Percentiles rank a stretch among this genome's conserved stretches.
phyloP scores from a whole-genome alignment of 1,140 invertebrate species.

The Drosophila erecta region DNA sequence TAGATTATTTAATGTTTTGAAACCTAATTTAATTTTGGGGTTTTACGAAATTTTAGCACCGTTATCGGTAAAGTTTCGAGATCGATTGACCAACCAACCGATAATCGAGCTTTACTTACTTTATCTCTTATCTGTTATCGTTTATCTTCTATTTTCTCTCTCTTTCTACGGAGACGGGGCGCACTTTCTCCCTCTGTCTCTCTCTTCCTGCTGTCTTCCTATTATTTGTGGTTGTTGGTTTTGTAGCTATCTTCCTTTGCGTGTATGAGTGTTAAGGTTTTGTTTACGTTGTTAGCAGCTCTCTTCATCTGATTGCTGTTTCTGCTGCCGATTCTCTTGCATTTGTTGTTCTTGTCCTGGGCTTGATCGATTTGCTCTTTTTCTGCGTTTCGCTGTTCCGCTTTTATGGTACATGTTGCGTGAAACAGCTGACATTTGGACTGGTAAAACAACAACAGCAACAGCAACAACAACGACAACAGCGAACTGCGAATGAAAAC shows the following conservation, averaged over 20 bases:
- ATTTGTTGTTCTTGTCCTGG: conserved; percentile 53
- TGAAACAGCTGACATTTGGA: conserved; percentile 76
- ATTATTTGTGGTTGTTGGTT: conserved; percentile 17
- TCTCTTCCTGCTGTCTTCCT: conserved; percentile 5
- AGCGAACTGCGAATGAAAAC: conserved; percentile 35
- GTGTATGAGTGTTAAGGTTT: conserved; percentile 15
- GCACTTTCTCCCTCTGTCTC: conserved; percentile 27
- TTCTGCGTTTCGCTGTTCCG: conserved; percentile 72
- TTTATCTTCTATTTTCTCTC: not conserved
- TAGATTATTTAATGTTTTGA: too few species aligned
- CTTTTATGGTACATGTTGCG: conserved; percentile 79
- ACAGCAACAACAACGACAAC: conserved; percentile 32
- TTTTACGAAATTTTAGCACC: not conserved
- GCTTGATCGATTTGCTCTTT: conserved; percentile 69
- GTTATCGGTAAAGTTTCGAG: not conserved
- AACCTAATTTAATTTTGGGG: not conserved
- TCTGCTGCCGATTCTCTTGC: conserved; percentile 11
- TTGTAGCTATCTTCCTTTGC: conserved; percentile 13
- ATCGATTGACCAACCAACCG: not conserved
- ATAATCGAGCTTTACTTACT: conserved; percentile 10
- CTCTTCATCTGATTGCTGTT: conserved; percentile 30
- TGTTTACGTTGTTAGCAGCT: conserved; percentile 62
- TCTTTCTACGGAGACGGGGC: not conserved
- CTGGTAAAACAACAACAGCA: conserved; percentile 41
- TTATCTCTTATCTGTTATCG: conserved; percentile 26